These are phyloP conservation scores for Cyphomyrus discorhynchus DNA, from an alignment of 2,113 vertebrate genomes.

Conservation along the genomic window DNA sequence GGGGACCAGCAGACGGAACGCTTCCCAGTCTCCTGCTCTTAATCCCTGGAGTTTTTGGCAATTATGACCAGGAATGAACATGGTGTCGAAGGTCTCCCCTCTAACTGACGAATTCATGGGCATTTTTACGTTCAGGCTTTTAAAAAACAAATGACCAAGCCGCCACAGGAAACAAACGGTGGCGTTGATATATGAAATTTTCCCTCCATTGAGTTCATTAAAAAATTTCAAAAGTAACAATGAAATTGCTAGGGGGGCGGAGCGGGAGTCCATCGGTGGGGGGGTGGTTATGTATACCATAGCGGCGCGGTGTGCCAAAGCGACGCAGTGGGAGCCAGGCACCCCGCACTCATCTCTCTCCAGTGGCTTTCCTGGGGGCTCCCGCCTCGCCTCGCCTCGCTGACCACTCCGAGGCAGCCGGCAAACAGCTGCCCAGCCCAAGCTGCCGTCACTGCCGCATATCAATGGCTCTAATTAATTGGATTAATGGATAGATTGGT, in stretches of 20 bases:
- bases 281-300: not conserved
- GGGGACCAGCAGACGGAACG: conserved; percentile 21
- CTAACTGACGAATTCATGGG: not conserved
- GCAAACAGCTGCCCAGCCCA: conserved; percentile 77
- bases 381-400: not conserved
- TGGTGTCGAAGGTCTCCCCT: not conserved
- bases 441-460: conserved; percentile 70
- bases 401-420: conserved; percentile 39
- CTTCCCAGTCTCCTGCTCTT: conserved; percentile 39
- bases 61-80: not conserved
- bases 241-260: not conserved
- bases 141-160: not conserved
- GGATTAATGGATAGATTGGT: conserved; percentile 91
- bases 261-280: not conserved
- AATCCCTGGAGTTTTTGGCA: not conserved
- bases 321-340: not conserved
- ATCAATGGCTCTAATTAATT: conserved; percentile 95
- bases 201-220: not conserved
- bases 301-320: too few species aligned
- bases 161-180: not conserved
- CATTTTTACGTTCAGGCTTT: not conserved
- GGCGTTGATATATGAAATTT: not conserved
- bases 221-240: not conserved
- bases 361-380: not conserved
- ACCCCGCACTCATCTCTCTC: not conserved